Conservation (phyloP, 37 sponge, comb jelly and placozoan genomes). For the Spongilla lacustris region DNA sequence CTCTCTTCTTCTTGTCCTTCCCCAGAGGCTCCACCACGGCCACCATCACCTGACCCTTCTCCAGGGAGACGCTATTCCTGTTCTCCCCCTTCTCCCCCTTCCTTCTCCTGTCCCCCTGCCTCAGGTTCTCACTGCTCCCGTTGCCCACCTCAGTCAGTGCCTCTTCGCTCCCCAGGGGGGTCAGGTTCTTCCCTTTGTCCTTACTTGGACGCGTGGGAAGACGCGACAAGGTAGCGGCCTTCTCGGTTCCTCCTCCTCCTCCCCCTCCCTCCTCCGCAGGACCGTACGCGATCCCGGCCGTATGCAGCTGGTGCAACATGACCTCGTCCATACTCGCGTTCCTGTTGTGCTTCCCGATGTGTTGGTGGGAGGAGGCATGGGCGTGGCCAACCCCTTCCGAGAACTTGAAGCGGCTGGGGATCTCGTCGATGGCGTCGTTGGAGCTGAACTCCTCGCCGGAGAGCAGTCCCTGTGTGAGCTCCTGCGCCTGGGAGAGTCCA, state of each 20-base stretch:
- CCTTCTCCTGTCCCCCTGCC: conserved; percentile 4
- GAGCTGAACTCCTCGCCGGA: conserved; percentile 34
- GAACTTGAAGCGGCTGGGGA: background rate
- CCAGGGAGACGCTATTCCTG: conserved; percentile 34
- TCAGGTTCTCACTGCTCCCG: conserved; percentile 43
- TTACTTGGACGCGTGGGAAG: conserved; percentile 15
- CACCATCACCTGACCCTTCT: conserved; percentile 21
- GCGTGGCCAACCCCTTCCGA: background rate
- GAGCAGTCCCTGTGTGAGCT: background rate
- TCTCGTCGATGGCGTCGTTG: conserved; percentile 22
- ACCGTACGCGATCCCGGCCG: conserved; percentile 14
- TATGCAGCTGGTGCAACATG: conserved; percentile 50
- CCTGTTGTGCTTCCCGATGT: conserved; percentile 22
- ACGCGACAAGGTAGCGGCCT: conserved; percentile 34
- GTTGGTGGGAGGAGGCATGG: background rate
- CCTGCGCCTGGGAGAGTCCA: conserved; percentile 2
- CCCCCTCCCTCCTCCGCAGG: background rate
- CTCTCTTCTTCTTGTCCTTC: conserved; percentile 22
- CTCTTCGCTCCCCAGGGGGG: conserved; percentile 29
- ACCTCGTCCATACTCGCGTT: conserved; percentile 60
- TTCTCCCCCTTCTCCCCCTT: conserved; percentile 36
- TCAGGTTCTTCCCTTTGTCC: conserved; percentile 10
- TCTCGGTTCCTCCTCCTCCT: conserved; percentile 3
- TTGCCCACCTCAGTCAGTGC: conserved; percentile 8
- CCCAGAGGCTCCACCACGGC: conserved; percentile 1